phyloP scores from a whole-genome alignment of 2,113 vertebrate species.

The Dipodomys ordii region DNA sequence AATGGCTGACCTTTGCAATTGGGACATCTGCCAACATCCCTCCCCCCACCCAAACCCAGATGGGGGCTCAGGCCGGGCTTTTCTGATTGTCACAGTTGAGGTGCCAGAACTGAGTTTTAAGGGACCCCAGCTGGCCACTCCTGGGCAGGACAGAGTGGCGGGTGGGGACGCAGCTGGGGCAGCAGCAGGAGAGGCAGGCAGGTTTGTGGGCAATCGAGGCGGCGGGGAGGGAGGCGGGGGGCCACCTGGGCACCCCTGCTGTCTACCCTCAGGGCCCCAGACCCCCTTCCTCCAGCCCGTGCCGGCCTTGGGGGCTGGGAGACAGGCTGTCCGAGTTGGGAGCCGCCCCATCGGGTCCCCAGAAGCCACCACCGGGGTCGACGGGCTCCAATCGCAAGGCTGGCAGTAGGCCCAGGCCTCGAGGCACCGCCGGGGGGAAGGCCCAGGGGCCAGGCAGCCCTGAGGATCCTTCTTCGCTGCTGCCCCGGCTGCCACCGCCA shows the following conservation, averaged over 20 bases:
- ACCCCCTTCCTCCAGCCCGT: conserved; percentile 65
- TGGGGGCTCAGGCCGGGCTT: conserved; percentile 20
- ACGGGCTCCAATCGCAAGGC: conserved; percentile 84
- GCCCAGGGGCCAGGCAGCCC: conserved; percentile 66
- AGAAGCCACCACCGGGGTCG: conserved; percentile 75
- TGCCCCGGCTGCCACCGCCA: conserved; percentile 61
- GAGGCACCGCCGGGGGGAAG: conserved; percentile 81
- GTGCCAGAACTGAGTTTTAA: conserved; percentile 43
- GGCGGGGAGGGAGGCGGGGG: neutral
- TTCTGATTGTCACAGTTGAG: conserved; percentile 77
- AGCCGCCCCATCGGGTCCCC: neutral
- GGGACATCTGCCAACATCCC: neutral
- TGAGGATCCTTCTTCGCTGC: conserved; percentile 64
- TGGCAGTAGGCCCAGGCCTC: conserved; percentile 84
- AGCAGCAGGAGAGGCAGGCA: conserved; percentile 58
- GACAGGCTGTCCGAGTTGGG: conserved; percentile 48
- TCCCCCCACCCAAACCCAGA: conserved; percentile 41
- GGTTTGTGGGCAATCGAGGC: conserved; percentile 23
- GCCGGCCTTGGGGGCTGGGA: conserved; percentile 59
- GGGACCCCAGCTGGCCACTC: conserved; percentile 21
- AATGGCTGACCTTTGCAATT: conserved; percentile 30
- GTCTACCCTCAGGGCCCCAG: conserved; percentile 62
- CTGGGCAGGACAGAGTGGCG: conserved; percentile 33
- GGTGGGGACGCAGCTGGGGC: conserved; percentile 30
- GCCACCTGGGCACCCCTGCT: neutral